Percentiles rank a stretch among this genome's conserved stretches.
Evolutionary conservation across 2,113 vertebrate species (phyloP).

Genomic region (Chamaetylas fuelleborni): DNA sequence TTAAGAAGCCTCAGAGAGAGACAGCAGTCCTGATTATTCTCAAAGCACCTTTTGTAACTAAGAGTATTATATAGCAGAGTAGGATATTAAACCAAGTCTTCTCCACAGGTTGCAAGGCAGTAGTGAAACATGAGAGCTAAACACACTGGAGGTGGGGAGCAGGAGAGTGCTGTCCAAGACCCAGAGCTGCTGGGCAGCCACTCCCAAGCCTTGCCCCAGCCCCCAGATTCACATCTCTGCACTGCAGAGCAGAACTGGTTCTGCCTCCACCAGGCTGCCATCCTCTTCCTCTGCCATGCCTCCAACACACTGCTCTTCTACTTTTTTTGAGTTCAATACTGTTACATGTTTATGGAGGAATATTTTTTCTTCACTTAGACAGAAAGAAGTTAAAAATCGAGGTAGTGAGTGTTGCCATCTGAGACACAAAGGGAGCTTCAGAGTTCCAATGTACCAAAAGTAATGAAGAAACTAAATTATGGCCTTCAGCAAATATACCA

Average conservation of each 20-base stretch:
- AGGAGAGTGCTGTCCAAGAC: background rate
- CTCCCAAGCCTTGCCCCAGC: accelerated
- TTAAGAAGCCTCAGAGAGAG: background rate
- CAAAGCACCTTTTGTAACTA: background rate
- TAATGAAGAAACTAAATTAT: background rate
- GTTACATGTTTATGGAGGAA: background rate
- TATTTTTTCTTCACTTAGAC: background rate
- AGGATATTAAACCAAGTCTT: background rate
- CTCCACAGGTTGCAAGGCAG: background rate
- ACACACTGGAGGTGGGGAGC: background rate
- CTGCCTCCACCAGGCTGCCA: background rate
- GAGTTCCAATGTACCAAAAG: background rate
- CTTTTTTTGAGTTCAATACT: background rate
- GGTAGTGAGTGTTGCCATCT: background rate
- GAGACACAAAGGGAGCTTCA: background rate
- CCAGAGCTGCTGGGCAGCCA: background rate
- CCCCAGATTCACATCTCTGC: background rate
- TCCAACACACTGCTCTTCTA: background rate
- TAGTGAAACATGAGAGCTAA: background rate
- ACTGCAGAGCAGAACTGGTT: accelerated
- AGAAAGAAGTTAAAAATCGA: background rate
- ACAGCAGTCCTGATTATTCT: background rate
- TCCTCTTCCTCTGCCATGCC: background rate
- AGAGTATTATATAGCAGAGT: background rate
- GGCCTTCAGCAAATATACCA: background rate